phyloP scores from a whole-genome alignment of 2,888 invertebrate genomes.

The Gymnocheta viridis region DNA sequence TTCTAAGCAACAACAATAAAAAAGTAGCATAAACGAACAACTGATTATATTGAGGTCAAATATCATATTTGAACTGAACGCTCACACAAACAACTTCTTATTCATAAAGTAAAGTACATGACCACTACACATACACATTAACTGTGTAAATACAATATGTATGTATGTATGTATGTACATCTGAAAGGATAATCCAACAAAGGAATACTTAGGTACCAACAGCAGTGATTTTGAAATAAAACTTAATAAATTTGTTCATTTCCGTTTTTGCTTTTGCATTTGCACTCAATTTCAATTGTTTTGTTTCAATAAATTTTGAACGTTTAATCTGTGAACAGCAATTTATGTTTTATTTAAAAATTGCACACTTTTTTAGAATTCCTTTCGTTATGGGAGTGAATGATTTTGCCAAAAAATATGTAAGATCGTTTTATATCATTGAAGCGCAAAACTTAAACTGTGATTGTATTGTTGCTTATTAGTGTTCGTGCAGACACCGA shows the following conservation, averaged over 20 bases:
- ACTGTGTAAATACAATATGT: too few species aligned
- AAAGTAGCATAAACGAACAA: conserved; percentile 40
- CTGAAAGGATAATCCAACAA: conserved; percentile 4
- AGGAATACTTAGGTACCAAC: conserved; percentile 26
- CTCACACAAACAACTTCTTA: background rate
- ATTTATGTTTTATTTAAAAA: background rate
- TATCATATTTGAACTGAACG: conserved; percentile 45
- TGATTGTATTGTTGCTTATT: too few species aligned
- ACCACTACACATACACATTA: background rate
- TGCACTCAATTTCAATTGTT: conserved; percentile 23
- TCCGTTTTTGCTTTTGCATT: conserved; percentile 9
- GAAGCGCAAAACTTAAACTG: too few species aligned
- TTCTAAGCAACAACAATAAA: background rate
- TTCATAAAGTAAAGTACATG: conserved; percentile 21
- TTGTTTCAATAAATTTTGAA: background rate
- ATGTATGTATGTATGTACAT: background rate
- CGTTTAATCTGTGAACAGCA: conserved; percentile 18
- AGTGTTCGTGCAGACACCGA: too few species aligned
- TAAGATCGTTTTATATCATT: too few species aligned
- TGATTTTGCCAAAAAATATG: too few species aligned
- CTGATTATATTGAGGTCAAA: conserved; percentile 60
- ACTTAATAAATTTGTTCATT: conserved; percentile 10
- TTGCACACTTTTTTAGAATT: background rate
- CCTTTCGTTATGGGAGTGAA: background rate
- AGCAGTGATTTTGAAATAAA: conserved; percentile 16